A percentile compares a stretch with the other conserved stretches of the same genome.
These are phyloP conservation scores for Sycophila texana DNA, from an alignment of 2,888 invertebrate species.

Conservation along the genomic window DNA sequence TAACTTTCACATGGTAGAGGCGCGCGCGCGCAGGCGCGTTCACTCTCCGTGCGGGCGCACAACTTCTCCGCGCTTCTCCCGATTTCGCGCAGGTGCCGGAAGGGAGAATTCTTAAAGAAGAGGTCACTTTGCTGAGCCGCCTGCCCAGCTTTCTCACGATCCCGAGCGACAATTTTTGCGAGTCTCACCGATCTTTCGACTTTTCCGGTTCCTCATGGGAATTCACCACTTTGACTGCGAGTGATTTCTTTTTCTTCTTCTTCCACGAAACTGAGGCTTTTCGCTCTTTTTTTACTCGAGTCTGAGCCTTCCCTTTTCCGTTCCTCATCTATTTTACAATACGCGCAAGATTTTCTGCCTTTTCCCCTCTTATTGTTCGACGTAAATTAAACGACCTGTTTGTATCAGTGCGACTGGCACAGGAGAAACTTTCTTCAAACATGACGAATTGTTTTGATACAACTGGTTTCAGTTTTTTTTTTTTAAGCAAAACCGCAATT, in stretches of 20 bases:
- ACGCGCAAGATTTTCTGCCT: background rate
- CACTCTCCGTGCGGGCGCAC: slow-evolving; percentile 17
- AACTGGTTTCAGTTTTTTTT: slow-evolving; percentile 11
- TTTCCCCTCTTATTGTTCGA: background rate
- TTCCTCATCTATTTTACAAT: background rate
- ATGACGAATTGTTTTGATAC: slow-evolving; percentile 25
- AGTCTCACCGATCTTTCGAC: background rate
- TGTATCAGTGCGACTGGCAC: background rate
- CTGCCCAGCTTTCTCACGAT: slow-evolving; percentile 8
- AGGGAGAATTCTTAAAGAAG: background rate
- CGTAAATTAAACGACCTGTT: background rate
- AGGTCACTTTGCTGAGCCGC: background rate
- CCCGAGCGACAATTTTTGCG: background rate
- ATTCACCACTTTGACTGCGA: background rate
- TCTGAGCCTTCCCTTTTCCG: background rate
- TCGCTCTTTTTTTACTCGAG: background rate
- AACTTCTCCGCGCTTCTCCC: background rate
- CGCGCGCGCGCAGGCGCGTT: slow-evolving; percentile 11
- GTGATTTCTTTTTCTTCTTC: slow-evolving; percentile 9
- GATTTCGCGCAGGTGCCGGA: slow-evolving; percentile 1
- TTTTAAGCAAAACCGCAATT: background rate
- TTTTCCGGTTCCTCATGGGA: background rate
- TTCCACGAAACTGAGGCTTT: background rate
- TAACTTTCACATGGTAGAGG: slow-evolving; percentile 67
- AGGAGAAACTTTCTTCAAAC: slow-evolving; percentile 36